Percentiles rank a stretch among this genome's conserved stretches.
These are phyloP conservation scores for Takifugu rubripes DNA, from an alignment of 2,797 vertebrate species.

Conservation along the genomic window DNA sequence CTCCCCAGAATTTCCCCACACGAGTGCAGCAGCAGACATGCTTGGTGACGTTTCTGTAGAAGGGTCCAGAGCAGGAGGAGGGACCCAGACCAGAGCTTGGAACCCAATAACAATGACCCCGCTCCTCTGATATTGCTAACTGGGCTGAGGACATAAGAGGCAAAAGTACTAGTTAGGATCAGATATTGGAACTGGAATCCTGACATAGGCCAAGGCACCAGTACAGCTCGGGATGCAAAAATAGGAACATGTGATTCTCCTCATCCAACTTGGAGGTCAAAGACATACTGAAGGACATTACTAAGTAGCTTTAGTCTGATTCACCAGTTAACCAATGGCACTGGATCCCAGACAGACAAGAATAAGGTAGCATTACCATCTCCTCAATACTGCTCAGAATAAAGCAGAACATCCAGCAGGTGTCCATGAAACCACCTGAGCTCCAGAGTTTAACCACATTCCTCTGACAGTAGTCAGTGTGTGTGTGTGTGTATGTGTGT, in stretches of 20 bases:
- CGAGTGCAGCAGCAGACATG: constrained; percentile 99
- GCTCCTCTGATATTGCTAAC: constrained; percentile 82
- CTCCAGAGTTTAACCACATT: background rate
- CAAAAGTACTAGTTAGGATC: background rate
- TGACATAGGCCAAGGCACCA: background rate
- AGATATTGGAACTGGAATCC: background rate
- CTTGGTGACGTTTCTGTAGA: constrained; percentile 90
- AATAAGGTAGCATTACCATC: constrained; percentile 22
- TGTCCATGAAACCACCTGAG: constrained; percentile 29
- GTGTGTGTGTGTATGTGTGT: no score
- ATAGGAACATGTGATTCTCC: constrained; percentile 26
- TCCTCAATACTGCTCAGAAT: constrained; percentile 45
- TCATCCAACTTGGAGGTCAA: background rate
- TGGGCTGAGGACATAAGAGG: constrained; percentile 74
- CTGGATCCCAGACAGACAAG: constrained; percentile 32
- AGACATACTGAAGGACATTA: background rate
- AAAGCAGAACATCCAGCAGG: constrained; percentile 21
- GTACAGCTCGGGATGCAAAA: constrained; percentile 32
- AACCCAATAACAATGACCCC: constrained; percentile 87
- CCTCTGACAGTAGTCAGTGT: background rate
- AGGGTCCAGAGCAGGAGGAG: constrained; percentile 82
- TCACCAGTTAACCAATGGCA: constrained; percentile 2
- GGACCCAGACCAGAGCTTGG: constrained; percentile 66
- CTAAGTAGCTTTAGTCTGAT: constrained; percentile 24
- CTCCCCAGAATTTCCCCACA: constrained; percentile 93